Evolutionary conservation across 1,140 invertebrate genomes (phyloP).

Genomic region (Pseudomyrmex sp.): DNA sequence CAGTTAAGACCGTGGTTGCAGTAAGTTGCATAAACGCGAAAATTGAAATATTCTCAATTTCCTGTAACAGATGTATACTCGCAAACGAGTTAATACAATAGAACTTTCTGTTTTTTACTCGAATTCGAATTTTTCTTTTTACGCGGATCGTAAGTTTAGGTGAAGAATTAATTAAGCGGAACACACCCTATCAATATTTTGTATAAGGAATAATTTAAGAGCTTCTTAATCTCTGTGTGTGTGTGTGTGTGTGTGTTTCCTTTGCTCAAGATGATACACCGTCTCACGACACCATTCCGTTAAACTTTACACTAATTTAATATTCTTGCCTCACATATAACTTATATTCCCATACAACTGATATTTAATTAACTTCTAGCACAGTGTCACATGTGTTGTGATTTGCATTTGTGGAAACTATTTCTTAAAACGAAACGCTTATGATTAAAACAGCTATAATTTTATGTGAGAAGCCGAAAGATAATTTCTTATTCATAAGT

Average conservation of each 20-base stretch:
- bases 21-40: background rate
- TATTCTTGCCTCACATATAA: no score
- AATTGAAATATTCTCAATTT: background rate
- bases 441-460: background rate
- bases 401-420: no score
- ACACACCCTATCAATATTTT: background rate
- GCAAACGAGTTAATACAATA: background rate
- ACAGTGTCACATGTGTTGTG: no score
- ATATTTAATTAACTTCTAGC: no score
- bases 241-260: background rate
- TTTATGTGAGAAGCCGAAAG: background rate
- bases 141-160: constrained; percentile 9
- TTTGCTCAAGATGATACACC: no score
- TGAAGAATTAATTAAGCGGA: background rate
- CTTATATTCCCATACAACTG: no score
- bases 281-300: no score
- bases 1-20: background rate
- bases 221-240: background rate
- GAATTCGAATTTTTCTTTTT: background rate
- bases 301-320: no score
- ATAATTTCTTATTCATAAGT: constrained; percentile 1
- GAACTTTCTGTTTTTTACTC: background rate
- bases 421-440: constrained; percentile 1
- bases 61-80: background rate
- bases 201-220: background rate